Evolutionary conservation across 2,888 invertebrate genomes (phyloP).

Genomic region (Hypercompe scribonia): DNA sequence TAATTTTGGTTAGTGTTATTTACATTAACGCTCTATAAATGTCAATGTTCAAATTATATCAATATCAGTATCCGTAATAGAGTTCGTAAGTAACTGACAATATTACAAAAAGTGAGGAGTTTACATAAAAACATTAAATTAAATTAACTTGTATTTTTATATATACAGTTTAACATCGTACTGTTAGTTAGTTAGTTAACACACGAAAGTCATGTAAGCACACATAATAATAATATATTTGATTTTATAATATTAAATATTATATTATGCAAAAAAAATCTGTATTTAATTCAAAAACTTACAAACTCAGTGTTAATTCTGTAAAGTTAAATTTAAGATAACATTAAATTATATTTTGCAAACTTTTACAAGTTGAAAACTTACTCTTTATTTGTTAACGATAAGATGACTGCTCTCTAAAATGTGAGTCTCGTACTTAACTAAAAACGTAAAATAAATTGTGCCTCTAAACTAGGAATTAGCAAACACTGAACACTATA

Average conservation of each 20-base stretch:
- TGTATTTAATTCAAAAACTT: not conserved
- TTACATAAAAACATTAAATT: no score
- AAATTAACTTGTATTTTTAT: no score
- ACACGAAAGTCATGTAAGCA: not conserved
- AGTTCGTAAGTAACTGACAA: no score
- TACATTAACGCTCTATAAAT: not conserved
- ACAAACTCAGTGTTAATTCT: not conserved
- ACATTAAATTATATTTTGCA: not conserved
- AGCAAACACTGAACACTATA: not conserved
- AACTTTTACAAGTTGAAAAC: not conserved
- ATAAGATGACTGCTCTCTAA: not conserved
- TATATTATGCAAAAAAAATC: not conserved
- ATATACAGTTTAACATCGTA: not conserved
- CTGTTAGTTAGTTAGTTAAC: not conserved
- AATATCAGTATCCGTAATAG: not conserved
- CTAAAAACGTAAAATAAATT: not conserved
- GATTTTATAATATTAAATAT: not conserved
- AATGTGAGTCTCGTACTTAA: not conserved
- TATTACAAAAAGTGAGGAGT: no score
- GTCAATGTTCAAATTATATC: not conserved
- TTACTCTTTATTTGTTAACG: not conserved
- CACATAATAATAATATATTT: not conserved
- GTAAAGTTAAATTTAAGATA: not conserved
- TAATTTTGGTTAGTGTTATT: not conserved
- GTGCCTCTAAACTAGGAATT: not conserved